Base-by-base conservation (phyloP, 1,140 invertebrate genomes). In the Nephila pilipes region DNA sequence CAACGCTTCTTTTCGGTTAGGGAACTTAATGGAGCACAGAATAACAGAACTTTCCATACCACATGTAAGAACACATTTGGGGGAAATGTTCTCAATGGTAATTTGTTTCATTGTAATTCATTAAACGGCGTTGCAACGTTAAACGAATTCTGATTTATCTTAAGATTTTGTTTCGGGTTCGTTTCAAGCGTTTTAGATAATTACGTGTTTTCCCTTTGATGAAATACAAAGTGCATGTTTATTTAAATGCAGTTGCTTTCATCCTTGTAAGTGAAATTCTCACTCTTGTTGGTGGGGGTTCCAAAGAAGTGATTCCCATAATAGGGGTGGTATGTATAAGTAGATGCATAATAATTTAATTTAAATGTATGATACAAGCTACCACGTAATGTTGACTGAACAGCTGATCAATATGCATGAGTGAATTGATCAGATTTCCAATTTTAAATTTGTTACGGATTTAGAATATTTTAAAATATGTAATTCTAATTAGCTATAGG, bases 31-130 rank as follows among this genome's bases (percentile, higher is more conserved):
- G 32, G 32, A 75, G 32, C 69, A 32, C 32, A 4, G 69, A 29
- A 75, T 36, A 16, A 75, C 69, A 36, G 69, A 75, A 29, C 69
- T 29, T 29, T 36, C 18, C 29, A 32, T 36, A 46, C 12, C 29
- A 32, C 29, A 32, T 75, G 69, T 20, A 75, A 32, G 29, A 75
- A 16, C 69, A 75, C 69, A 75, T 75, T 75, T 75, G 69, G 25
- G 29, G 69, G 32, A 75, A 46, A 75, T 75, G 69, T 75, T 75
- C 69, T 75, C 29, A 29, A 75, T 75, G 69, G 69, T 75, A 75
- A 75, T 75, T 75, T 75, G 69, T 75, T 75, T 75, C 69, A 75
- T 32, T 75, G 69, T 75, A 75, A 75, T 75, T 75, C 69, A 75
- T 75, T 75, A 75, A 75, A 32, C 32, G 69, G 14, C 69, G 69